Evolutionary conservation across 1,140 invertebrate genomes (phyloP).

Genomic region (Cotesia chilonis): DNA sequence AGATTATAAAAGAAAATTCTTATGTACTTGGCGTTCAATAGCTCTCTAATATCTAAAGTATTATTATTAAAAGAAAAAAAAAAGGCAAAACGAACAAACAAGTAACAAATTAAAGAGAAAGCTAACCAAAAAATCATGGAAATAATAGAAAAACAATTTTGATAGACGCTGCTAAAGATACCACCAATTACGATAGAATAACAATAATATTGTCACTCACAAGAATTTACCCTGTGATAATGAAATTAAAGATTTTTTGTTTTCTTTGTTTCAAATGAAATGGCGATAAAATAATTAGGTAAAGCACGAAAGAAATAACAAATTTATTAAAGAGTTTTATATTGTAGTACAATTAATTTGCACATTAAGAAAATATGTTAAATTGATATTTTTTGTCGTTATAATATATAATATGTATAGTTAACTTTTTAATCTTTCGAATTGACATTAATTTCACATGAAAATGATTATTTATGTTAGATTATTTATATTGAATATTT

Average conservation of each 20-base stretch:
- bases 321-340: no score
- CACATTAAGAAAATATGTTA: no score
- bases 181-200: neutral
- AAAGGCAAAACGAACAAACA: constrained; percentile 17
- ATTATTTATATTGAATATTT: no score
- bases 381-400: no score
- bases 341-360: no score
- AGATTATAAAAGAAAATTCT: neutral
- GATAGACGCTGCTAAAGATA: neutral
- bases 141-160: neutral
- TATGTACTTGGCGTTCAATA: constrained; percentile 21
- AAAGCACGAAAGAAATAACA: no score
- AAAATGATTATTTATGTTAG: no score
- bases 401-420: no score
- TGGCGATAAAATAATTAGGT: constrained; percentile 10
- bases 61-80: constrained; percentile 11
- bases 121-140: neutral
- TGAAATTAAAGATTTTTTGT: constrained; percentile 1
- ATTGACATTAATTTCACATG: no score
- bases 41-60: constrained; percentile 39
- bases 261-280: neutral
- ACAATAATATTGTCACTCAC: neutral
- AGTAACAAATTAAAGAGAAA: constrained; percentile 10
- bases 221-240: constrained; percentile 11
- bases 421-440: no score